Conservation (phyloP, 1,140 invertebrate species). For the Hylyphantes graminicola region DNA sequence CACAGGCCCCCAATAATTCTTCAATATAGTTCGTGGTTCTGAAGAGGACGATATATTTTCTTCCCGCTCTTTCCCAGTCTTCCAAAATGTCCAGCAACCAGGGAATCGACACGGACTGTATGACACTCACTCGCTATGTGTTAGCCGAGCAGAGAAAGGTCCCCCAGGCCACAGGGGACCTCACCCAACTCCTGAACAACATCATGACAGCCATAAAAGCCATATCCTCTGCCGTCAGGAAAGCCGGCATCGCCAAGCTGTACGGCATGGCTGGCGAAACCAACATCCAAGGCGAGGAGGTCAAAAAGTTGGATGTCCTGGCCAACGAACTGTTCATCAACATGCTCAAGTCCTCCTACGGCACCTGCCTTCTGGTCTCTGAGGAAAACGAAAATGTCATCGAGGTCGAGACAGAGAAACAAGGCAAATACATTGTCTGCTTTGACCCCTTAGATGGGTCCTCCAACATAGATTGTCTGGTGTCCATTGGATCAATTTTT, state of each 20-base stretch:
- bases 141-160: slow-evolving; percentile 90
- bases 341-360: slow-evolving; percentile 95
- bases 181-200: slow-evolving; percentile 93
- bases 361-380: slow-evolving; percentile 91
- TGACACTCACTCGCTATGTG: slow-evolving; percentile 96
- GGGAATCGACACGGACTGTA: slow-evolving; percentile 87
- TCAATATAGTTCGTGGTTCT: neutral
- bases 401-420: slow-evolving; percentile 88
- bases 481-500: slow-evolving; percentile 99
- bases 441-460: slow-evolving; percentile 99
- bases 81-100: slow-evolving; percentile 38
- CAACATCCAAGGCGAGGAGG: slow-evolving; percentile 98
- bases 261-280: slow-evolving; percentile 91
- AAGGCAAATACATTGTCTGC: slow-evolving; percentile 96
- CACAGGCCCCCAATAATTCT: neutral
- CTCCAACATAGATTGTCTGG: slow-evolving; percentile 98
- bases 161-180: slow-evolving; percentile 89
- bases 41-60: neutral
- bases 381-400: slow-evolving; percentile 95
- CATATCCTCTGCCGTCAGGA: slow-evolving; percentile 90
- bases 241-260: slow-evolving; percentile 93
- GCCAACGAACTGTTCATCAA: slow-evolving; percentile 99
- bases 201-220: slow-evolving; percentile 98
- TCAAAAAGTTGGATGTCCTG: slow-evolving; percentile 97
- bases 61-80: neutral